These are phyloP conservation scores for Metopolophium dirhodum DNA, from an alignment of 1,140 invertebrate genomes.

Conservation along the genomic window DNA sequence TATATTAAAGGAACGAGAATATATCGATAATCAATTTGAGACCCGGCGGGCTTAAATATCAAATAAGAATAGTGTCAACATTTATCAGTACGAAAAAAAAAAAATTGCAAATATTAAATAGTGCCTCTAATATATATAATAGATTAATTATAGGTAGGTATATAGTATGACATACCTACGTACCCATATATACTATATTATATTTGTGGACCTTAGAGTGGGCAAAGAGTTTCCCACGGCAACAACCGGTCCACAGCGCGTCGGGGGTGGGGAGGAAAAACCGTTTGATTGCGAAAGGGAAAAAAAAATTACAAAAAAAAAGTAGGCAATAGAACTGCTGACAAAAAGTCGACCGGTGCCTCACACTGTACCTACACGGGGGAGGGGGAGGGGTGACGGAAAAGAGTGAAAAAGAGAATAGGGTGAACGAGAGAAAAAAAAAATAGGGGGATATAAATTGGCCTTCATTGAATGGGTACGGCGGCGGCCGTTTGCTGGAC, in stretches of 20 bases:
- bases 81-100: neutral
- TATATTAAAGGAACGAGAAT: neutral
- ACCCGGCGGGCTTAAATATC: neutral
- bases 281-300: neutral
- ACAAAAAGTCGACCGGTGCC: neutral
- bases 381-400: neutral
- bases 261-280: constrained; percentile 19
- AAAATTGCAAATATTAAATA: neutral
- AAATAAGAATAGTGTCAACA: neutral
- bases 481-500: neutral
- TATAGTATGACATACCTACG: neutral
- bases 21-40: neutral
- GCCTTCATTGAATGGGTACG: constrained; percentile 49
- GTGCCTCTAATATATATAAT: neutral
- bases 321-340: neutral
- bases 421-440: constrained; percentile 42
- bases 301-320: constrained; percentile 12
- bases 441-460: constrained; percentile 54
- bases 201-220: no score
- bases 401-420: constrained; percentile 11
- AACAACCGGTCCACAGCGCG: constrained; percentile 4
- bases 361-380: neutral
- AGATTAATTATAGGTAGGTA: no score
- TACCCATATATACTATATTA: no score
- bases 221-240: neutral